Base-by-base conservation (phyloP, 2,888 invertebrate genomes). In the Timema podura region DNA sequence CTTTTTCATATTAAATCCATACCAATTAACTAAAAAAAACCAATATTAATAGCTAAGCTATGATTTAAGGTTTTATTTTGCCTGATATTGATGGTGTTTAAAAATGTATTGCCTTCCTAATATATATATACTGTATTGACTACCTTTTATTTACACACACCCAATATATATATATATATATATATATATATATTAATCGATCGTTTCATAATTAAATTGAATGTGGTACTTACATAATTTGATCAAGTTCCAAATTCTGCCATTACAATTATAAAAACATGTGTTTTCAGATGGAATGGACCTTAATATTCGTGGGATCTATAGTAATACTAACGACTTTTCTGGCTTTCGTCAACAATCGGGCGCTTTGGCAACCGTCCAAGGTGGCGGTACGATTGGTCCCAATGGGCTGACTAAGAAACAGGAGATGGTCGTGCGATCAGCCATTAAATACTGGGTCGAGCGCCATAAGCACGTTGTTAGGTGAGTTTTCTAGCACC, bases 381-480 rank as follows among this genome's bases (percentile, higher is more conserved):
- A 79, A 69, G 81, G 80, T 2, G 85, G 84, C 0, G 57, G 59
- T 15, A n/a, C 48, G 11, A 82, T 85, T 5, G 90, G 93, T 74
- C 93, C 93, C 0, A 93, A 93, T 75, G 92, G 92, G 0, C 81
- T 93, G 67, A 89, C 90, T 0, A 90, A 90, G 79, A 93, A 93
- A 77, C 93, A 93, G 78, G 93, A 93, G 80, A 85, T 92, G 83
- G 84, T 93, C 81, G 93, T 93, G 1, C 85, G 93, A 74, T 93
- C 92, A 48, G 92, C 93, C 16, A 94, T 93, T 76, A 93, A 93
- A 77, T 93, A 94, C 78, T 94, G 93, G 93, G 93, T 94, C 47
- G 93, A 94, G 78, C 83, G 93, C 54, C 93, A 94, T 79, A 94
- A 93, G 81, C 93, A 93, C 78, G 91, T 93, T 68, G 93, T 93